Base-by-base conservation (phyloP, 2,113 vertebrate genomes). In the Otocyon megalotis region DNA sequence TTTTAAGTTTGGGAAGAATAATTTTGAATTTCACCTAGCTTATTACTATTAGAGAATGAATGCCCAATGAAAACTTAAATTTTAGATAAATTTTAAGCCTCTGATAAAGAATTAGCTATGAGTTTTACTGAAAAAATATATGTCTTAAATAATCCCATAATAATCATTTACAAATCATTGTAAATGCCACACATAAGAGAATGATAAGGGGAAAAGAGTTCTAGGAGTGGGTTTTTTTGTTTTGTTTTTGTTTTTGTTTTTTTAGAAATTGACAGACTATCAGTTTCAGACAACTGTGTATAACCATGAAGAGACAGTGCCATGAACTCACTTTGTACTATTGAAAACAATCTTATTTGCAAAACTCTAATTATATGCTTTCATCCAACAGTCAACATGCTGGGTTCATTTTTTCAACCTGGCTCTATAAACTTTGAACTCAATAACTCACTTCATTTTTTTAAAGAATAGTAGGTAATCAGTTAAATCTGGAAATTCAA, bases 1-100 rank as follows among this genome's bases (percentile, higher is more conserved):
- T 74, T 35, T 89, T 86, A 86, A 76, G 53, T 79, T 96, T 81
- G 90, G 19, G 87, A 74, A 80, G 1, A 84, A 96, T 86, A 53
- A 88, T 80, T 93, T 92, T 90, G 6, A 88, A 69, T 58, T 81
- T 74, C 71, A 71, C 19, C 19, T 56, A 28, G 3, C 85, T 88
- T 90, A 24, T 88, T 89, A 17, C 9, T 56, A 24, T 92, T 85
- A 93, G 8, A 56, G 20, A 94, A 54, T 80, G 5, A 77, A 76
- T 91, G 4, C 3, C 28, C n/a, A 96, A 53, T 80, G 53, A 93
- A 81, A 84, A 37, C 0, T 92, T 80, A 74, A 54, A 54, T 81
- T 87, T 56, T 89, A 69, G 13, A 30, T 72, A 93, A 37, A 22
- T 62, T 43, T 62, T 53, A 82, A 92, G n/a, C 14, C 8, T 95